Conservation (phyloP, 2,113 vertebrate genomes). For the Laterallus jamaicensis region DNA sequence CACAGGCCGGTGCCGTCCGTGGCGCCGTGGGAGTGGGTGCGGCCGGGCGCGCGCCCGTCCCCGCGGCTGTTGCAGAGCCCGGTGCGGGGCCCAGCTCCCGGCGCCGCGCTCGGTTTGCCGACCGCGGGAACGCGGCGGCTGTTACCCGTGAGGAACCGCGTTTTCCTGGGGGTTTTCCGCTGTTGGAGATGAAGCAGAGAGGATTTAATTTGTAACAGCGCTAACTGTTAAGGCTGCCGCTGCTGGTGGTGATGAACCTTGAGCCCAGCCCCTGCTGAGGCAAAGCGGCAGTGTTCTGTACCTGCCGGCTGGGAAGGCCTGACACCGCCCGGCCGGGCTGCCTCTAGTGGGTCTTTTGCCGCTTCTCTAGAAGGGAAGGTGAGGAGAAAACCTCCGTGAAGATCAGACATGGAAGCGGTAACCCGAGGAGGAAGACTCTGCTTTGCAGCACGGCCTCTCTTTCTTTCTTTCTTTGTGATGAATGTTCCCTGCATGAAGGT, state of each 20-base stretch:
- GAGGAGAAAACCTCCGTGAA: background rate
- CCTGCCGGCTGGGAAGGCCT: background rate
- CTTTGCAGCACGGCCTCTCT: background rate
- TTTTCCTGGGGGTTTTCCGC: no score
- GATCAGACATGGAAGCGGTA: background rate
- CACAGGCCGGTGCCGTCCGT: fast-evolving
- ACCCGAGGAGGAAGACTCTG: background rate
- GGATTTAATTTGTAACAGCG: background rate
- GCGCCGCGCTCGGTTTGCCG: fast-evolving
- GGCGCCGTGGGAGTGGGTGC: background rate
- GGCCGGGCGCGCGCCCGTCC: no score
- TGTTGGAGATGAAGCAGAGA: background rate
- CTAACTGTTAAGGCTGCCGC: background rate
- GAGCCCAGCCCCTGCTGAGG: background rate
- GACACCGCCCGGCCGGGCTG: background rate
- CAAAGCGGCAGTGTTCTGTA: background rate
- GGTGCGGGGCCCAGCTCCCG: fast-evolving
- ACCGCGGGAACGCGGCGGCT: background rate
- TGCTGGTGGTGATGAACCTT: fast-evolving
- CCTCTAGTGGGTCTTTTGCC: background rate
- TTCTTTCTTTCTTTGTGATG: background rate
- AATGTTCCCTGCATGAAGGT: background rate
- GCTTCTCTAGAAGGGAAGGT: background rate
- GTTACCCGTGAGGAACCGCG: no score
- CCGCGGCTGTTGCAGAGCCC: background rate